These are phyloP conservation scores for Chascanopsetta lugubris DNA, from an alignment of 2,113 vertebrate species.

Conservation along the genomic window DNA sequence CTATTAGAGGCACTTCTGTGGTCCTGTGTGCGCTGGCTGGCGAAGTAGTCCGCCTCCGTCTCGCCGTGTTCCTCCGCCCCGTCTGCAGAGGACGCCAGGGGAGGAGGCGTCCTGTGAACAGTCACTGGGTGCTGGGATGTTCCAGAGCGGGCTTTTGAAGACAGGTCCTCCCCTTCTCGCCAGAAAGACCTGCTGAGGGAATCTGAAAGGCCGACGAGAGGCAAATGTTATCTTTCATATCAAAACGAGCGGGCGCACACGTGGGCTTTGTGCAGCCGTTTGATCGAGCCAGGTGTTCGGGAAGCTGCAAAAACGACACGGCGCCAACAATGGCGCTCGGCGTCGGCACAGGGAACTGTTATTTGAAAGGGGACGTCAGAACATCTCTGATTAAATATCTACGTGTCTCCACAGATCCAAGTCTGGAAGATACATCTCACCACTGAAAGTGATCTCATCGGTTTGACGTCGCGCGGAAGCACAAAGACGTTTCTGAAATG, in stretches of 20 bases:
- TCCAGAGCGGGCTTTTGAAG: constrained; percentile 35
- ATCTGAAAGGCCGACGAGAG: constrained; percentile 60
- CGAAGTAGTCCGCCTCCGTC: constrained; percentile 30
- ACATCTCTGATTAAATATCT: no score
- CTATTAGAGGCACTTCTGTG: constrained; percentile 74
- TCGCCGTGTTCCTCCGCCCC: constrained; percentile 51
- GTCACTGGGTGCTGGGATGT: constrained; percentile 55
- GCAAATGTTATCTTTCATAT: neutral
- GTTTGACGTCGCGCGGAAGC: no score
- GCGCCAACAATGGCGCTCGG: no score
- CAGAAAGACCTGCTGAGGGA: constrained; percentile 69
- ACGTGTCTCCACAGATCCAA: neutral
- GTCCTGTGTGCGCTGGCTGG: constrained; percentile 47
- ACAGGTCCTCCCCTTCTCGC: constrained; percentile 54
- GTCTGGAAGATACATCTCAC: neutral
- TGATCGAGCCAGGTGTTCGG: no score
- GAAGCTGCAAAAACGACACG: no score
- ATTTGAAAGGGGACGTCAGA: no score
- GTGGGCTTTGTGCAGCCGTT: no score
- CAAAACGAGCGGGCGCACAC: no score
- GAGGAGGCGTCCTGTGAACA: constrained; percentile 61
- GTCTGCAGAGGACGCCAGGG: constrained; percentile 28
- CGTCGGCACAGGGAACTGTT: no score
- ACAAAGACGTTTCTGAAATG: no score
- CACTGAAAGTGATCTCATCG: neutral